A percentile compares a stretch with the other conserved stretches of the same genome.
These are phyloP conservation scores for Drosophila mimetica DNA, from an alignment of 2,888 invertebrate species.

Conservation along the genomic window DNA sequence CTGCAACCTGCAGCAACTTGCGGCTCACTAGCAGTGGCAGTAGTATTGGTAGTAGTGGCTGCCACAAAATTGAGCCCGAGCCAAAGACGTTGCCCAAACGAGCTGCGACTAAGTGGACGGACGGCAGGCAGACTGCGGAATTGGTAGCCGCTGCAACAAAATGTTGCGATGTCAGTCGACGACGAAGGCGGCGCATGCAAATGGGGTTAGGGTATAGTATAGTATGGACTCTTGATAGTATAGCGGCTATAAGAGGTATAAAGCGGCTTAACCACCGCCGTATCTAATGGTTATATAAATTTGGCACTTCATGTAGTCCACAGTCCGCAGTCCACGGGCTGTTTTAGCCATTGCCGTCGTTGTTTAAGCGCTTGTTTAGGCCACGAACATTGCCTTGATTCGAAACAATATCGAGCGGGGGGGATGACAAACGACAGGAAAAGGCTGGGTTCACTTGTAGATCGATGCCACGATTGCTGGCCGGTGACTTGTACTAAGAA, in stretches of 20 bases:
- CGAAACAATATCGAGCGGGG: slow-evolving; percentile 44
- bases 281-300: slow-evolving; percentile 72
- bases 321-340: slow-evolving; percentile 16
- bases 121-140: slow-evolving; percentile 61
- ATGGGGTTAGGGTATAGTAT: slow-evolving; percentile 71
- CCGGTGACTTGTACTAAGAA: slow-evolving; percentile 25
- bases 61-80: slow-evolving; percentile 31
- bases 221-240: neutral
- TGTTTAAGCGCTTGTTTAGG: slow-evolving; percentile 49
- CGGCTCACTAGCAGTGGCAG: neutral
- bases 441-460: slow-evolving; percentile 51
- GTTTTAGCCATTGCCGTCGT: slow-evolving; percentile 35
- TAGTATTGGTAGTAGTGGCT: neutral
- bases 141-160: slow-evolving; percentile 74
- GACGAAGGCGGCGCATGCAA: slow-evolving; percentile 66
- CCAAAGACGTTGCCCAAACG: slow-evolving; percentile 54
- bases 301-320: slow-evolving; percentile 68
- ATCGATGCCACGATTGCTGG: slow-evolving; percentile 30
- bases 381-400: slow-evolving; percentile 47
- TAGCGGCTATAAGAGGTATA: too few species aligned
- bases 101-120: slow-evolving; percentile 70
- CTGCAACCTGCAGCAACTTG: slow-evolving; percentile 41
- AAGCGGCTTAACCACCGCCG: slow-evolving; percentile 54
- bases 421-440: slow-evolving; percentile 43
- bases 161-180: slow-evolving; percentile 72